Percentiles rank a stretch among this genome's conserved stretches.
Conservation (phyloP, 2,888 invertebrate species). For the Andricus curvator region DNA sequence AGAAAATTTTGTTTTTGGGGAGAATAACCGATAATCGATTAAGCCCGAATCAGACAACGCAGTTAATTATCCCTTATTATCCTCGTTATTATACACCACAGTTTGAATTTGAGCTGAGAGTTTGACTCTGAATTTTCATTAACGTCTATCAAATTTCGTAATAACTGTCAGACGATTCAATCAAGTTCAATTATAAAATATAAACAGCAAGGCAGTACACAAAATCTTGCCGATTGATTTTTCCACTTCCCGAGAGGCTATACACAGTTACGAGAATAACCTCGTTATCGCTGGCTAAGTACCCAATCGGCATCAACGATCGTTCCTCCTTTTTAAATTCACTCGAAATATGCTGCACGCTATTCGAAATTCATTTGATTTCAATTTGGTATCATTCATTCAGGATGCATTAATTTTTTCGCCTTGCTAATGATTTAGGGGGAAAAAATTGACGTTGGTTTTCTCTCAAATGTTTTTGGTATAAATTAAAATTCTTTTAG, state of each 20-base stretch:
- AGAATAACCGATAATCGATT: background rate
- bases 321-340: slow-evolving; percentile 20
- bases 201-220: background rate
- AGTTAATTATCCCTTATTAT: background rate
- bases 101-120: background rate
- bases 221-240: slow-evolving; percentile 15
- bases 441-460: background rate
- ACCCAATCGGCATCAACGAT: background rate
- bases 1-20: no score
- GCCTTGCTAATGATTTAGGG: background rate
- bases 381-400: background rate
- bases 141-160: background rate
- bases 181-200: background rate
- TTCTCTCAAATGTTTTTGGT: background rate
- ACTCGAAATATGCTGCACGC: background rate
- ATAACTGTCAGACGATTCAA: background rate
- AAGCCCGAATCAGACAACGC: background rate
- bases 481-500: background rate
- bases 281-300: slow-evolving; percentile 2
- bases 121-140: background rate
- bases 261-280: background rate
- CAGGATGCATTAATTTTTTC: background rate
- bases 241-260: background rate
- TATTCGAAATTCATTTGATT: background rate
- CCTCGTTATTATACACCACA: background rate